Evolutionary conservation across 2,797 vertebrate genomes (phyloP), one percentile per base, ranked within the genome.

Genomic region (Lindbergichthys nudifrons): DNA sequence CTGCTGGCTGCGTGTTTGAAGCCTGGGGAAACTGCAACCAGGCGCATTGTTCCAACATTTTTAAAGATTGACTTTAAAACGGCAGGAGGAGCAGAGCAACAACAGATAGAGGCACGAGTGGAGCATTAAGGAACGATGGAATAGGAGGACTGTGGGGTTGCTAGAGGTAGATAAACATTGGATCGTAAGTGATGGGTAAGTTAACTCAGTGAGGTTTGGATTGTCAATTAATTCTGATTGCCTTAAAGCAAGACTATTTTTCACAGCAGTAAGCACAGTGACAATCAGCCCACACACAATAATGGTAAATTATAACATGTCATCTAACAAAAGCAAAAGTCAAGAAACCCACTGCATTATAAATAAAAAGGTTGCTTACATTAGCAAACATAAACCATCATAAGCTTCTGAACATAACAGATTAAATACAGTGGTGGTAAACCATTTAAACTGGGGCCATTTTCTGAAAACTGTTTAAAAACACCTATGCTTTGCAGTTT

Each of bases 1-100:
- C 42, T 30, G 62, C 58, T 70, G 73, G 65, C 64, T 73, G 51
- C 2, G 13, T 73, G 60, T 77, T 79, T 83, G 74, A 81, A 79
- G 70, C 77, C 53, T 57, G 51, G 58, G 54, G 60, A 51, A 66
- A 53, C 23, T 65, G 71, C 43, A 66, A 64, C 39, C 53, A 57
- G 70, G 14, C 23, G 11, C 56, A 45, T 19, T 43, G 54, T 64
- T 76, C 23, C 18, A 72, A 59, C 36, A 52, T 80, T 41, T 77
- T 72, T 36, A 73, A 62, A 78, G 66, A 59, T 52, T 63, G 54
- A 62, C 11, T 14, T 21, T 54, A 14, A 53, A 60, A 53, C 51
- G 32, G 54, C 43, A 57, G 53, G n/a, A 57, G 30, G 16, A 65
- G 43, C 23, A 15, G 47, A 73, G 43, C 65, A 47, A 19, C 8